Evolutionary conservation across 2,797 vertebrate species (phyloP).

Genomic region (Gambelia wislizenii): DNA sequence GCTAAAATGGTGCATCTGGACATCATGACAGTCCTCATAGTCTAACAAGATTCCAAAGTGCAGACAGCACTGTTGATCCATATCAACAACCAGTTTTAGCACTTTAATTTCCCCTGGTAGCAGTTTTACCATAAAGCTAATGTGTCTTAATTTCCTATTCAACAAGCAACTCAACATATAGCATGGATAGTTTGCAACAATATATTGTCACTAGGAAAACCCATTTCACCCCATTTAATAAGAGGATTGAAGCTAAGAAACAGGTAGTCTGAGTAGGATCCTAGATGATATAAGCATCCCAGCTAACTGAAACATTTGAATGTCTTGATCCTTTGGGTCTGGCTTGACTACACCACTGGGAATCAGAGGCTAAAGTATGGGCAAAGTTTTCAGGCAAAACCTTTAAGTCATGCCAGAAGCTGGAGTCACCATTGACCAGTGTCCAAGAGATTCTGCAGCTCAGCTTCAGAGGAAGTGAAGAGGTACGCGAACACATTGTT

Average conservation of each 20-base stretch:
- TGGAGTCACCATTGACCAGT: not conserved
- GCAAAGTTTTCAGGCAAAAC: not conserved
- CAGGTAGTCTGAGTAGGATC: not conserved
- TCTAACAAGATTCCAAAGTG: not conserved
- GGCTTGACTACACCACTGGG: not conserved
- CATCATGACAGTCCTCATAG: too few species aligned
- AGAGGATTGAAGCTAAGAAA: not conserved
- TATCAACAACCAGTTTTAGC: not conserved
- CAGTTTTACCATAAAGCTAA: not conserved
- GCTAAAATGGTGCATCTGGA: too few species aligned
- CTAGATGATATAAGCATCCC: not conserved
- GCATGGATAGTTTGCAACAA: not conserved
- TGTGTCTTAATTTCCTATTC: not conserved
- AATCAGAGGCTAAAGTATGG: not conserved
- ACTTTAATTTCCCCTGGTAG: not conserved
- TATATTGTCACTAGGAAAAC: not conserved
- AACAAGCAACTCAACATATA: not conserved
- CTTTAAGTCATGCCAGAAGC: not conserved
- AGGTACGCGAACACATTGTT: not conserved
- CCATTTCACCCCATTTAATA: not conserved
- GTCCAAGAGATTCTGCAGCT: not conserved
- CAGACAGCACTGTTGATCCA: not conserved
- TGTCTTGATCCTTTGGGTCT: not conserved
- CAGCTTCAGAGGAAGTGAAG: not conserved
- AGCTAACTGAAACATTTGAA: not conserved